phyloP scores from a whole-genome alignment of 2,888 invertebrate species.

The Coenonympha glycerion region DNA sequence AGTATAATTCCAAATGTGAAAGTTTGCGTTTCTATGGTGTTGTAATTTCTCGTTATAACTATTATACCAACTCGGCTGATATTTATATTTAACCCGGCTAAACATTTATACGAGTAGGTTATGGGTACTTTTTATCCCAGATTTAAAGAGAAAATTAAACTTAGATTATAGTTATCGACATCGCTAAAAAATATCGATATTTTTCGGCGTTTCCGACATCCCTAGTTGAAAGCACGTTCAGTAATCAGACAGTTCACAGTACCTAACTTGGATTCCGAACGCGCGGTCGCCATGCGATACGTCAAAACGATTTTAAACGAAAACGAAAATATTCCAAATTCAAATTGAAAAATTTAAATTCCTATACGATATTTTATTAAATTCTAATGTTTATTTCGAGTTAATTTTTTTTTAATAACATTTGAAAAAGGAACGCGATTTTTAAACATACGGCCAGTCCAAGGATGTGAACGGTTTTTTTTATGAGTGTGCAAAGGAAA shows the following conservation, averaged over 20 bases:
- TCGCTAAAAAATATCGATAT: no score
- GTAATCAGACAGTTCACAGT: constrained; percentile 27
- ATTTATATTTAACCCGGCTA: no score
- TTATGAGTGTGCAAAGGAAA: constrained; percentile 48
- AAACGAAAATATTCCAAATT: constrained; percentile 45
- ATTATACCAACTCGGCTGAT: no score
- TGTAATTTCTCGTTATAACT: no score
- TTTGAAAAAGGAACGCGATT: constrained; percentile 20
- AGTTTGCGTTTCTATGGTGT: no score
- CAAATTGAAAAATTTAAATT: constrained; percentile 22
- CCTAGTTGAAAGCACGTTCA: constrained; percentile 27
- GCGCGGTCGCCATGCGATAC: constrained; percentile 69
- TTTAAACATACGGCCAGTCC: constrained; percentile 42
- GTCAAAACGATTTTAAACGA: constrained; percentile 58
- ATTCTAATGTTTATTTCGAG: constrained; percentile 16
- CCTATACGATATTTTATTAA: constrained; percentile 13
- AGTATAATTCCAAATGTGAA: no score
- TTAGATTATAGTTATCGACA: no score
- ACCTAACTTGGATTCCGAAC: constrained; percentile 50
- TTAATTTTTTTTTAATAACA: constrained; percentile 9
- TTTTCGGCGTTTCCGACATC: no score
- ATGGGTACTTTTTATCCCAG: no score
- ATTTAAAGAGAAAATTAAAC: no score
- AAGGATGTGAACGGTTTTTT: constrained; percentile 58
- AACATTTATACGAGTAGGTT: no score